These are phyloP conservation scores for Cephus rjabovi DNA, from an alignment of 2,888 invertebrate species.

Conservation along the genomic window DNA sequence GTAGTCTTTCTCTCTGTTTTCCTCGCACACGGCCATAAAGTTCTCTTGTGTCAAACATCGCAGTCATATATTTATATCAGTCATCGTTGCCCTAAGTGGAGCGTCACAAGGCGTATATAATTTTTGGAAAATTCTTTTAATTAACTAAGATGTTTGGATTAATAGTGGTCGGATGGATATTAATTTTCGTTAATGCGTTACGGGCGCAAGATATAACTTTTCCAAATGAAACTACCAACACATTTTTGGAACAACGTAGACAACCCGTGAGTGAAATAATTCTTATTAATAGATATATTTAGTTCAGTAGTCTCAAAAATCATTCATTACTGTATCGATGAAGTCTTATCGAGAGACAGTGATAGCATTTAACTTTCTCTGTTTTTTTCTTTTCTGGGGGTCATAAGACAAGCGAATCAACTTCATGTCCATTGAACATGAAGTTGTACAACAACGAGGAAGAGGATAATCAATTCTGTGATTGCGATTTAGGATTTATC, in stretches of 20 bases:
- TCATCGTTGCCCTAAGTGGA: neutral
- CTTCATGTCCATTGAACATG: slow-evolving; percentile 30
- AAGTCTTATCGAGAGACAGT: neutral
- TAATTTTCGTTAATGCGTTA: neutral
- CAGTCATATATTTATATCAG: neutral
- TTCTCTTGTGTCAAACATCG: neutral
- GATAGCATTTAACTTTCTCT: neutral
- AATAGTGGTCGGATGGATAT: neutral
- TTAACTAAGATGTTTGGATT: neutral
- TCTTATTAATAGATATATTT: neutral
- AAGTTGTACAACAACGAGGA: neutral
- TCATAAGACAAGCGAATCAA: neutral
- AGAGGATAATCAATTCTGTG: slow-evolving; percentile 23
- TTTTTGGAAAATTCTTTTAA: neutral
- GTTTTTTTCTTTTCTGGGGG: neutral
- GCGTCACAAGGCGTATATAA: neutral
- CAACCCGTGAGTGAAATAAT: neutral
- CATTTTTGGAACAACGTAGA: neutral
- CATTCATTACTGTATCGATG: neutral
- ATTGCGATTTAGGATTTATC: slow-evolving; percentile 49
- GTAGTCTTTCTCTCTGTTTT: neutral
- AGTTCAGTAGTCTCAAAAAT: neutral
- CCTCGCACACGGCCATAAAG: neutral
- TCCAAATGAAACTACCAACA: neutral
- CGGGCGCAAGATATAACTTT: neutral